Conservation (phyloP, 2,797 vertebrate genomes). For the Sphenopsis melanotis region DNA sequence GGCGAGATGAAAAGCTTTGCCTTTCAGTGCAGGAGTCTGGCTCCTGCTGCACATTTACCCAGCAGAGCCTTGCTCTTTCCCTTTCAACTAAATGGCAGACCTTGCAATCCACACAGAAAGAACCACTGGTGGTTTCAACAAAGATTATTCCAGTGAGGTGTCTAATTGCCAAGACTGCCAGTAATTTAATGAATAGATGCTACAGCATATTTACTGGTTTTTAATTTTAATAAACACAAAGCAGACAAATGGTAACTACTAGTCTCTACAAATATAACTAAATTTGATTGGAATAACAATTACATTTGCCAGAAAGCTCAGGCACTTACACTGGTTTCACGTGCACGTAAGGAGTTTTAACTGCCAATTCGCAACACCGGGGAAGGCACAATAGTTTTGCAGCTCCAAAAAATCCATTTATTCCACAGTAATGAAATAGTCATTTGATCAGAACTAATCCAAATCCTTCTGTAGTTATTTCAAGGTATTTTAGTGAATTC, state of each 20-base stretch:
- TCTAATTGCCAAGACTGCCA: neutral
- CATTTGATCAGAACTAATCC: slow-evolving; percentile 10
- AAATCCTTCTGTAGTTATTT: neutral
- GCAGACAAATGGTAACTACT: neutral
- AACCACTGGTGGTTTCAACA: neutral
- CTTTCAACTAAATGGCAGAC: neutral
- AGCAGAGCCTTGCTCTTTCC: neutral
- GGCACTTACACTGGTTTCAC: neutral
- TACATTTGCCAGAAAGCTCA: neutral
- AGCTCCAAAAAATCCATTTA: slow-evolving; percentile 42
- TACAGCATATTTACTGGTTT: neutral
- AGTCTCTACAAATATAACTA: neutral
- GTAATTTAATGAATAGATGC: neutral
- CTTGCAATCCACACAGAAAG: neutral
- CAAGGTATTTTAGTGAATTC: slow-evolving; percentile 16
- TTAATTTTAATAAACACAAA: slow-evolving; percentile 19
- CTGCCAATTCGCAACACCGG: neutral
- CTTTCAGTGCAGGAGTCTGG: neutral
- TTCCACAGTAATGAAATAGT: neutral
- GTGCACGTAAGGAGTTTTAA: neutral
- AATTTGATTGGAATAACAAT: neutral
- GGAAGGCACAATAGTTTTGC: slow-evolving; percentile 2
- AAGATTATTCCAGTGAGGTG: neutral
- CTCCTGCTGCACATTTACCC: neutral
- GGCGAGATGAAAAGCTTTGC: neutral